Evolutionary conservation across 2,888 invertebrate species (phyloP).

Genomic region (Penaeus monodon): DNA sequence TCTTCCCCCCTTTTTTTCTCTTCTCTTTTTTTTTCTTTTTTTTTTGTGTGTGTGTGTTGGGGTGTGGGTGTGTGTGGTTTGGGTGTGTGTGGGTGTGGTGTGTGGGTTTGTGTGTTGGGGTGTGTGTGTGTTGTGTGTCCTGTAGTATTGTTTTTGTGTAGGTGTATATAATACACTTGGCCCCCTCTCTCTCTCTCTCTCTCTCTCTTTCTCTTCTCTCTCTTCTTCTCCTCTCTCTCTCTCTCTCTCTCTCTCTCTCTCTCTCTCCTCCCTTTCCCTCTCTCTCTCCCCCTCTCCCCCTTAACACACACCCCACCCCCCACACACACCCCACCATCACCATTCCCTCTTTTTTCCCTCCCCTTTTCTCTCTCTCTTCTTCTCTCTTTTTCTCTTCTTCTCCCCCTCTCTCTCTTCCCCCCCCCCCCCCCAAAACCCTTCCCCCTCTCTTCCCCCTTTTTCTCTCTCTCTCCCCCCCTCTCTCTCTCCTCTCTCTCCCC

Average conservation of each 20-base stretch:
- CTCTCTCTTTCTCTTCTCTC: background rate
- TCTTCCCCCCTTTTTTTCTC: slow-evolving; percentile 7
- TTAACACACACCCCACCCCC: background rate
- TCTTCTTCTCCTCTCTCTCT: background rate
- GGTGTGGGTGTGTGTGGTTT: too few relatives aligned
- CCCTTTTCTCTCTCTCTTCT: background rate
- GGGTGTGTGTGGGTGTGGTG: too few relatives aligned
- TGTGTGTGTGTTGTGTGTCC: too few relatives aligned
- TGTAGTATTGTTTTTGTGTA: too few relatives aligned
- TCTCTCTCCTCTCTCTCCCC: background rate
- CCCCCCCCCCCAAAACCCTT: background rate
- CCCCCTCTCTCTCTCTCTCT: background rate
- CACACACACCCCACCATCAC: background rate
- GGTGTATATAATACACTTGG: too few relatives aligned
- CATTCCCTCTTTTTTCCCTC: background rate
- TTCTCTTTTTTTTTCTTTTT: too few relatives aligned
- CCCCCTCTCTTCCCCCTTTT: background rate
- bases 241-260: background rate
- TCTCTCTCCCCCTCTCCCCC: background rate
- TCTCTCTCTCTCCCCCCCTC: slow-evolving; percentile 1
- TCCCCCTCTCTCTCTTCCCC: background rate
- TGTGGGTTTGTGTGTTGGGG: too few relatives aligned
- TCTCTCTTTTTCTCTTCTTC: background rate
- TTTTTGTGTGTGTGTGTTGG: too few relatives aligned
- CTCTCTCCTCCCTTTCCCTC: background rate